These are phyloP conservation scores for Stratiomys singularior DNA, from an alignment of 2,888 invertebrate species.

Conservation along the genomic window DNA sequence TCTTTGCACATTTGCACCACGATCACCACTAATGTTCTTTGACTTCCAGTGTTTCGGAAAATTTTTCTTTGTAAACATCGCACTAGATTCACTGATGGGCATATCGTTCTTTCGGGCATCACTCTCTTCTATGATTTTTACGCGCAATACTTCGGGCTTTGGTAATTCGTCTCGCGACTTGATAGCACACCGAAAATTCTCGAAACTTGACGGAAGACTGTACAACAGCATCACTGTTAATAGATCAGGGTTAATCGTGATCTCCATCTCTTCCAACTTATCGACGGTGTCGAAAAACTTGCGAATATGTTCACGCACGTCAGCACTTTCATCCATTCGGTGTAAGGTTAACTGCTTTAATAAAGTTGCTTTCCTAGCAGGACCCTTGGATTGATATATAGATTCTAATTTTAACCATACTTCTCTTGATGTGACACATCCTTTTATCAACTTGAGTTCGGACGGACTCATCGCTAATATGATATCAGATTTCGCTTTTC, in stretches of 20 bases:
- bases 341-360: conserved; percentile 58
- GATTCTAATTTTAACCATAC: conserved; percentile 59
- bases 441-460: conserved; percentile 57
- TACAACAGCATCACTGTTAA: conserved; percentile 57
- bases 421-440: conserved; percentile 55
- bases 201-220: conserved; percentile 56
- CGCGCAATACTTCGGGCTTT: conserved; percentile 54
- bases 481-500: conserved; percentile 6
- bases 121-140: conserved; percentile 57
- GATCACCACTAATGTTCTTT: not conserved
- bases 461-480: conserved; percentile 12
- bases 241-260: conserved; percentile 55
- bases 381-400: conserved; percentile 59
- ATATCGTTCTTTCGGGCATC: conserved; percentile 46
- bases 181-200: conserved; percentile 58
- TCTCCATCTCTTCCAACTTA: conserved; percentile 56
- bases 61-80: not conserved
- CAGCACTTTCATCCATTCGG: conserved; percentile 56
- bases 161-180: conserved; percentile 58
- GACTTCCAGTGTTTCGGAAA: not conserved
- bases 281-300: conserved; percentile 58
- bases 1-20: not conserved
- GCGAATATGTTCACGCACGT: conserved; percentile 57
- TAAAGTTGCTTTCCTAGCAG: conserved; percentile 60
- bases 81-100: not conserved